Evolutionary conservation across 2,797 vertebrate genomes (phyloP).

Genomic region (Sorex maritimensis): DNA sequence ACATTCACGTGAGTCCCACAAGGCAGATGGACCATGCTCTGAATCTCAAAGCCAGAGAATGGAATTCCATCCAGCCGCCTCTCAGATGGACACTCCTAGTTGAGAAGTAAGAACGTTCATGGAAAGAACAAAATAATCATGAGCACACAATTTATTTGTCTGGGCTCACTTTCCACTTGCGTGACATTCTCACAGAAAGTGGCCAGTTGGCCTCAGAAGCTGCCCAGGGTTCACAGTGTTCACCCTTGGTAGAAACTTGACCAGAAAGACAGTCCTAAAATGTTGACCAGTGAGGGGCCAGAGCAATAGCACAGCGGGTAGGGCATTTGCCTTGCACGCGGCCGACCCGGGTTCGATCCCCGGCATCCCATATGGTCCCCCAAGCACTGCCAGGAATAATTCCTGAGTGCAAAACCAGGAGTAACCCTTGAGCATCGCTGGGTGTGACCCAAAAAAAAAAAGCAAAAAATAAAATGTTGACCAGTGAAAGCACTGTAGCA

Average conservation of each 20-base stretch:
- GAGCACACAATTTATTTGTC: background rate
- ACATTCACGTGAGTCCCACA: background rate
- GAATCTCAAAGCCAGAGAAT: constrained; percentile 6
- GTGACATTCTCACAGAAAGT: constrained; percentile 15
- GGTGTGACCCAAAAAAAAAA: no score
- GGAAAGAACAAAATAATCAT: background rate
- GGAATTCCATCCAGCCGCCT: background rate
- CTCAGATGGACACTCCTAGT: background rate
- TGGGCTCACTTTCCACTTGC: background rate
- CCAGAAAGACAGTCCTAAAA: background rate
- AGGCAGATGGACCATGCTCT: background rate
- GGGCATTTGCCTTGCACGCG: no score
- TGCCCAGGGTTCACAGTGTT: background rate
- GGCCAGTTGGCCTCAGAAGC: background rate
- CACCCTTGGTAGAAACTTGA: background rate
- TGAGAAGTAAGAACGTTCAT: background rate
- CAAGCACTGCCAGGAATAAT: no score
- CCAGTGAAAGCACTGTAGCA: no score
- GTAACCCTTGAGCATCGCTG: no score
- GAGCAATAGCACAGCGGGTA: no score
- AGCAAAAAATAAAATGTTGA: no score
- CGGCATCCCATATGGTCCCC: no score
- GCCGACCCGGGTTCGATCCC: no score
- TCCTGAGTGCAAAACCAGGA: no score
- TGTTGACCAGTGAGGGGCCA: background rate